phyloP scores from a whole-genome alignment of 53 echinoderm and acorn worm species.

The Stichopus horrens region DNA sequence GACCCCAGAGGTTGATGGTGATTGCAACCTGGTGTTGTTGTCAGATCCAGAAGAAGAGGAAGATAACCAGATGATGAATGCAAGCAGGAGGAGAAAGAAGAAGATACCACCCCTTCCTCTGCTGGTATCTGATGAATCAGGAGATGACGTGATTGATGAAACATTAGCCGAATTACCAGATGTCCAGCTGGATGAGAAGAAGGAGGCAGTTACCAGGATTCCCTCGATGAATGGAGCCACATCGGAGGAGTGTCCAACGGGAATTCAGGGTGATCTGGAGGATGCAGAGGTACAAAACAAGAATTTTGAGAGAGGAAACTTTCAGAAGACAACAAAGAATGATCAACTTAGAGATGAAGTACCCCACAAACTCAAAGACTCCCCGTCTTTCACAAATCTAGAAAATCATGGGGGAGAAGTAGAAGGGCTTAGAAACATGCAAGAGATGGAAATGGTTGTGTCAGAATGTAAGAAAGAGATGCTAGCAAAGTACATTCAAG shows the following conservation, averaged over 20 bases:
- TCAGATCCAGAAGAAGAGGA: slow-evolving; percentile 26
- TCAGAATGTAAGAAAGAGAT: not conserved
- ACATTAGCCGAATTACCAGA: slow-evolving; percentile 14
- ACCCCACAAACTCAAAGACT: not conserved
- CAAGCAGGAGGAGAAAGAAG: slow-evolving; percentile 3
- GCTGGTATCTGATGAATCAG: slow-evolving; percentile 47
- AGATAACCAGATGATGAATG: not conserved
- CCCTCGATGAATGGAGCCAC: not conserved
- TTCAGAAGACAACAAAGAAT: not conserved
- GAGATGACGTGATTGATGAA: slow-evolving; percentile 50
- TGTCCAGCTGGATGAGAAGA: not conserved
- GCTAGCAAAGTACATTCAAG: not conserved
- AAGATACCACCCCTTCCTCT: slow-evolving; percentile 32
- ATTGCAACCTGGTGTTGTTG: not conserved
- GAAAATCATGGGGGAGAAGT: not conserved
- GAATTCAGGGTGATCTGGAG: not conserved
- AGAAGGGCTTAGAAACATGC: not conserved
- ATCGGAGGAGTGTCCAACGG: not conserved
- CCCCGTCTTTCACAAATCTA: not conserved
- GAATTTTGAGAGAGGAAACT: not conserved
- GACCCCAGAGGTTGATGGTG: not conserved
- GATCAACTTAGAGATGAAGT: not conserved
- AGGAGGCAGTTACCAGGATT: not conserved
- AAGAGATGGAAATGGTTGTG: not conserved
- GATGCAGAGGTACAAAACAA: not conserved